A percentile compares a stretch with the other conserved stretches of the same genome.
phyloP scores from a whole-genome alignment of 2,113 vertebrate genomes.

The Trematocara stigmaticum region DNA sequence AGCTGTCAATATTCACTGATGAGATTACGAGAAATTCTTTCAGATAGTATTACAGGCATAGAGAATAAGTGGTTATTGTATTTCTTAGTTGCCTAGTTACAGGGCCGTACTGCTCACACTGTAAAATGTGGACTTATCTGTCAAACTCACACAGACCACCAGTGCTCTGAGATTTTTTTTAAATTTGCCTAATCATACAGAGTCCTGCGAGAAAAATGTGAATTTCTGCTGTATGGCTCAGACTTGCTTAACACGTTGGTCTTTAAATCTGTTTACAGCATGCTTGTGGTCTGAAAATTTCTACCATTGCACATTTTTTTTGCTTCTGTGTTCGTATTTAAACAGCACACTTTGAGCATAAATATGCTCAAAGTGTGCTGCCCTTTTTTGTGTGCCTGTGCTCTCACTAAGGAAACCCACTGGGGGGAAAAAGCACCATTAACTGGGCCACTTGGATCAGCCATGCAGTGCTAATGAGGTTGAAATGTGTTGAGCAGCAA shows the following conservation, averaged over 20 bases:
- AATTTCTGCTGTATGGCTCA: background rate
- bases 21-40: constrained; percentile 17
- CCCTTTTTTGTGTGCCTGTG: background rate
- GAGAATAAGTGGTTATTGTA: constrained; percentile 12
- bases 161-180: constrained; percentile 8
- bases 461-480: constrained; percentile 58
- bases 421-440: constrained; percentile 8
- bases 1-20: background rate
- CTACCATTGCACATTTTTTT: background rate
- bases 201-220: constrained; percentile 6
- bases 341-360: background rate
- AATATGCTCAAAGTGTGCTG: too few species aligned
- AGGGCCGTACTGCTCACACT: background rate
- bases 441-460: constrained; percentile 54
- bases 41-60: background rate
- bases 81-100: constrained; percentile 59
- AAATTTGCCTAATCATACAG: background rate
- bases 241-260: background rate
- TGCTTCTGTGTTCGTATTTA: background rate
- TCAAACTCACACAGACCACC: background rate
- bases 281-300: background rate
- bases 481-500: constrained; percentile 45
- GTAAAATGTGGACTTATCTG: constrained; percentile 13
- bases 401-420: constrained; percentile 25
- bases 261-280: background rate